Evolutionary conservation across 2,797 vertebrate genomes (phyloP).

Genomic region (Pangasius djambal): DNA sequence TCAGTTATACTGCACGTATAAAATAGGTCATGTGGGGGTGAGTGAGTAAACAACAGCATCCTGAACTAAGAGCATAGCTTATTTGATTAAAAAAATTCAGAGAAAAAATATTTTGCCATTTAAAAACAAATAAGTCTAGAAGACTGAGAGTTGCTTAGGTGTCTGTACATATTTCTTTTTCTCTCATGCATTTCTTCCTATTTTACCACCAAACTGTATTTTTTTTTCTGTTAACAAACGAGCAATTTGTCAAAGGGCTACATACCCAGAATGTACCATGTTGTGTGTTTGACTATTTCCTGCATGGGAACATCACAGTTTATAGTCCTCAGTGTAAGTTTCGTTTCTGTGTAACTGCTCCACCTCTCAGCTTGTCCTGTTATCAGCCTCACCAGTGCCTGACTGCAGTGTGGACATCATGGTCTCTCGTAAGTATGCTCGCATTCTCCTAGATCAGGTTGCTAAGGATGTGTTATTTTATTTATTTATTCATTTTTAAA

Average conservation of each 20-base stretch:
- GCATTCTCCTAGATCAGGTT: not conserved
- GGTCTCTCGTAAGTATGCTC: not conserved
- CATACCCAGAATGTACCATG: not conserved
- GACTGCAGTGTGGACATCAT: not conserved
- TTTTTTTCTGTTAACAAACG: not conserved
- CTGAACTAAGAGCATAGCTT: no score
- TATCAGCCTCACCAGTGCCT: not conserved
- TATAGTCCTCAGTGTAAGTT: not conserved
- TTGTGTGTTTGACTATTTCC: not conserved
- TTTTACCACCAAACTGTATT: not conserved
- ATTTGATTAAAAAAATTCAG: no score
- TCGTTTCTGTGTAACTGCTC: not conserved
- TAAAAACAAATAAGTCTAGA: not conserved
- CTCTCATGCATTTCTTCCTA: not conserved
- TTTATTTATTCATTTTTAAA: not conserved
- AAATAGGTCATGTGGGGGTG: no score
- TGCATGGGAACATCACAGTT: not conserved
- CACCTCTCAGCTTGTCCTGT: not conserved
- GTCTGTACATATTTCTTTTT: no score
- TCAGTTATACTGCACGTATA: no score
- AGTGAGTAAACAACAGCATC: no score
- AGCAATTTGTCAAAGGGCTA: not conserved
- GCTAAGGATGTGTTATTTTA: not conserved
- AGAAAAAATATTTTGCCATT: no score
- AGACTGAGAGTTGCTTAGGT: not conserved